These are phyloP conservation scores for Candoia aspera DNA, from an alignment of 2,113 vertebrate genomes.

Conservation along the genomic window DNA sequence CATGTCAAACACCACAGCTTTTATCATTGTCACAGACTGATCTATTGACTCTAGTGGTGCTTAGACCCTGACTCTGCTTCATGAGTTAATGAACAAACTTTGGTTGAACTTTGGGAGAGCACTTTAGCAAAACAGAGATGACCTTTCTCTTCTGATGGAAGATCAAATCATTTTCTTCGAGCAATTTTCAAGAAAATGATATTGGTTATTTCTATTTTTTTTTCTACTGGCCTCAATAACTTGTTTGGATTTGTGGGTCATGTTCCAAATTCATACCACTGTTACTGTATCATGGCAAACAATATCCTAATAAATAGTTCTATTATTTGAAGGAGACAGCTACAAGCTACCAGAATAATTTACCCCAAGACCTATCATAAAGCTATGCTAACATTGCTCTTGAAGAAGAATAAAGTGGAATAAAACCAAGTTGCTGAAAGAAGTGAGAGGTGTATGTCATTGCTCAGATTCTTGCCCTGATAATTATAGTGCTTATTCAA, in stretches of 20 bases:
- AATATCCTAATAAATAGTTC: background rate
- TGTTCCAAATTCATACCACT: background rate
- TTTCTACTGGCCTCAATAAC: background rate
- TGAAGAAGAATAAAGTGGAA: constrained; percentile 3
- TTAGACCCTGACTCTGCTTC: background rate
- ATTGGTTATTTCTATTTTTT: background rate
- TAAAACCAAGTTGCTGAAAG: background rate
- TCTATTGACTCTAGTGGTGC: background rate
- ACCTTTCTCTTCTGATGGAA: background rate
- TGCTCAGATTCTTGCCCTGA: background rate
- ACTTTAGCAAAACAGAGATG: background rate
- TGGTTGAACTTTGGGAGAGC: background rate
- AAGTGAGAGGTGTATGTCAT: background rate
- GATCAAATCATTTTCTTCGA: background rate
- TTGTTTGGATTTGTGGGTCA: background rate
- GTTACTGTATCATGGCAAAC: background rate
- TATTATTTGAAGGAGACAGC: background rate
- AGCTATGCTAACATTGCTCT: constrained; percentile 13
- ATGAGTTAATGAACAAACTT: background rate
- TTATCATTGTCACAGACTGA: background rate
- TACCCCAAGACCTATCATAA: constrained; percentile 17
- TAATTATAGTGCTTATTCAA: background rate
- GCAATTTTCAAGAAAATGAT: background rate
- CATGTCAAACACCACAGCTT: constrained; percentile 15
- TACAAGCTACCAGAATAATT: constrained; percentile 16